Conservation (phyloP, 2,888 invertebrate genomes). For the Mimachlamys varia region DNA sequence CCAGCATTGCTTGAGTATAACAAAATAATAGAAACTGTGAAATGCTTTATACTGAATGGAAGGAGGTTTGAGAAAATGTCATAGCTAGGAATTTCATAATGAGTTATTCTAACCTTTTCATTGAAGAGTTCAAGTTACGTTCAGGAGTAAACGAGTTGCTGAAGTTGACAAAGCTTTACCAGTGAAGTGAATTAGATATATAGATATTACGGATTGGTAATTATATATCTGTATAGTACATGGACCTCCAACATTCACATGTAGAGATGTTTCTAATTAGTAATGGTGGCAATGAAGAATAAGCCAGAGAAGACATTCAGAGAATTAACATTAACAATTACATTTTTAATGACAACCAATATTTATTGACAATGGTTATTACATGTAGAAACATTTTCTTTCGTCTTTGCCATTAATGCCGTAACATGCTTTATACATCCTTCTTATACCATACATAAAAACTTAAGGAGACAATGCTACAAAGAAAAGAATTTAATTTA, state of each 20-base stretch:
- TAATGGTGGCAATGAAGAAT: neutral
- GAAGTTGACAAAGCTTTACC: neutral
- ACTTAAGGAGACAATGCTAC: neutral
- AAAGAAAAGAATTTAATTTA: neutral
- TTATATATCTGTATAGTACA: neutral
- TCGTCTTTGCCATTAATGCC: neutral
- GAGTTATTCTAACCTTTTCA: too few relatives aligned
- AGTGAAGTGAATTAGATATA: neutral
- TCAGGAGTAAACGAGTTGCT: neutral
- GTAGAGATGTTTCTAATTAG: neutral
- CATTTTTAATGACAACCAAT: neutral
- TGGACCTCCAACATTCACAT: neutral
- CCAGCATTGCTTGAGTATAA: too few relatives aligned
- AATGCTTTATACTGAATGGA: too few relatives aligned
- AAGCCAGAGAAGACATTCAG: neutral
- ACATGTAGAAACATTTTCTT: neutral
- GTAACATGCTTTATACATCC: neutral
- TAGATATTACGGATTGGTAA: neutral
- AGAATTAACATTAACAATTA: neutral
- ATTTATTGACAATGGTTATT: neutral
- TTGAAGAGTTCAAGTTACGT: too few relatives aligned
- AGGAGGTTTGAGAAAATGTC: too few relatives aligned
- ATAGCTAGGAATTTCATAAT: too few relatives aligned
- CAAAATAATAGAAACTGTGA: too few relatives aligned
- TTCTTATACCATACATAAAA: neutral